These are phyloP conservation scores for Arctocebus calabarensis DNA, from an alignment of 2,797 vertebrate genomes.

Conservation along the genomic window DNA sequence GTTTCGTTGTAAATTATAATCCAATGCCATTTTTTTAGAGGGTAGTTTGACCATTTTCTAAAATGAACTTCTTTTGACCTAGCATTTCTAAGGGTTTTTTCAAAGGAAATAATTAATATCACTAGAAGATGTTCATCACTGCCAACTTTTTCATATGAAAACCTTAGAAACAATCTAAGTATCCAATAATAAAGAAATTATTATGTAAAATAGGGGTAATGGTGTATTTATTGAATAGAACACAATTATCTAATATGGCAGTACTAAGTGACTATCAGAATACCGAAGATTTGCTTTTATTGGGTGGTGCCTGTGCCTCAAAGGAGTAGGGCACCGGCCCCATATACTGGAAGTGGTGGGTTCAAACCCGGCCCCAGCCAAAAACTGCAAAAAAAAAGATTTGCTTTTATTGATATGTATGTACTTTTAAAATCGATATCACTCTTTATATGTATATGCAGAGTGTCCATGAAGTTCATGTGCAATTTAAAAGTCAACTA, in stretches of 20 bases:
- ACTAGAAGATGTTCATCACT: slow-evolving; percentile 34
- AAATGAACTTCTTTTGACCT: slow-evolving; percentile 37
- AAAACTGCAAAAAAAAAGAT: background rate
- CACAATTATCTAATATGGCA: background rate
- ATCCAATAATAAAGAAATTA: background rate
- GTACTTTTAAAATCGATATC: background rate
- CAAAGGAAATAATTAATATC: slow-evolving; percentile 30
- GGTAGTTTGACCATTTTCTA: background rate
- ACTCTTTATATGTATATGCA: no score
- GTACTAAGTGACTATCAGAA: slow-evolving; percentile 36
- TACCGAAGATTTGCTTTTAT: background rate
- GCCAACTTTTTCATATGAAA: slow-evolving; percentile 11
- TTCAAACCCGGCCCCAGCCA: no score
- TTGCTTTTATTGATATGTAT: background rate
- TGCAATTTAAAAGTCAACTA: no score
- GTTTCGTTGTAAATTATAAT: slow-evolving; percentile 54
- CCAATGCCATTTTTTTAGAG: background rate
- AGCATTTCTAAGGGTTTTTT: slow-evolving; percentile 43
- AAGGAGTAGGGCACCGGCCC: no score
- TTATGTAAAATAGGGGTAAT: slow-evolving; percentile 6
- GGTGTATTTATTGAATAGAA: background rate
- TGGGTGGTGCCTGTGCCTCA: background rate
- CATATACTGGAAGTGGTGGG: no score
- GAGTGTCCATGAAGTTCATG: no score
- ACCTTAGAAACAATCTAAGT: slow-evolving; percentile 33